Evolutionary conservation across 2,797 vertebrate species (phyloP), one percentile per base, ranked within the genome.

Genomic region (Gymnodraco acuticeps): DNA sequence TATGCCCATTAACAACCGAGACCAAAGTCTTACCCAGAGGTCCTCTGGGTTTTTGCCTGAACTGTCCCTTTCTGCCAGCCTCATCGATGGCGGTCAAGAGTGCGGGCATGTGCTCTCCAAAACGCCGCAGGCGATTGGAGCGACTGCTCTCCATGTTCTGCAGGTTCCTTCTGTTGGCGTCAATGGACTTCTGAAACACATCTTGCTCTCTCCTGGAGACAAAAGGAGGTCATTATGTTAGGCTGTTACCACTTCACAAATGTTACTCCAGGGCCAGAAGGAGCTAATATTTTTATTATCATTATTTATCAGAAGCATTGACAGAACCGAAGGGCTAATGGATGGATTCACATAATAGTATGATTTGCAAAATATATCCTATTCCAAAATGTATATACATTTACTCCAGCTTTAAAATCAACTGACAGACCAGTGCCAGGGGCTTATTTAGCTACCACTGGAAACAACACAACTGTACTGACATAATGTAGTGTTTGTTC

Each of bases 81-180:
- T 91, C 92, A 70, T 98, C 87, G 73, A 99, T 90, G 66, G 94
- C 95, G 12, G 83, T 88, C 60, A 98, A 94, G 75, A 99, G 94
- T 2, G 86, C 74, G 4, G 97, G 97, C 83, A 98, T 88, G 14
- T 96, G 74, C 13, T 94, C 92, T 10, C 98, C 98, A 88, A 97
- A 99, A 79, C 97, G 96, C 68, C 94, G 96, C 52, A 99, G 92
- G 10, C 88, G 88, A 81, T 98, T 94, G 4, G 96, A 97, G 90
- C 96, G 96, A 90, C 97, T 97, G 2, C 95, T 95, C 85, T 95
- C 95, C 84, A 99, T 52, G 3, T 94, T 94, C 82, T 91, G 94
- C 60, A 97, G 80, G 19, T 95, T 96, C 70, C 90, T 95, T 56
- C 71, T 87, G 48, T 94, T 95, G 65, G 78, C 73, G 0, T 92